Evolutionary conservation across 2,797 vertebrate species (phyloP).

Genomic region (Sphaeramia orbicularis): DNA sequence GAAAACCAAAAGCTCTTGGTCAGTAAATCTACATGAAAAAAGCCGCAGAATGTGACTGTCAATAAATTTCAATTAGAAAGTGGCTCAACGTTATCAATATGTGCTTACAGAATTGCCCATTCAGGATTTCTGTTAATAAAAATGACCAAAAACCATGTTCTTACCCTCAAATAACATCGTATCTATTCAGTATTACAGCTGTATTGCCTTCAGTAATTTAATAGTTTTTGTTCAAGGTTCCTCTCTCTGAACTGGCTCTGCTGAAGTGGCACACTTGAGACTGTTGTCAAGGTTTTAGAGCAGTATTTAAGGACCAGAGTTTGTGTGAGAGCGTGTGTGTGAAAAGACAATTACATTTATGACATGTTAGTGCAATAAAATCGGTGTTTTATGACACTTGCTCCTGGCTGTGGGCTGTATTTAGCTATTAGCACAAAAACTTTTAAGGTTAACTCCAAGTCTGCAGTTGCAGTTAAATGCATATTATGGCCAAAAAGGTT

Average conservation of each 20-base stretch:
- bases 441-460: slow-evolving; percentile 58
- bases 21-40: slow-evolving; percentile 11
- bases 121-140: slow-evolving; percentile 6
- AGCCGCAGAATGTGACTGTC: slow-evolving; percentile 5
- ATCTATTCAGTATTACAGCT: slow-evolving; percentile 16
- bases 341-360: slow-evolving; percentile 66
- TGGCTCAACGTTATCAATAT: slow-evolving; percentile 12
- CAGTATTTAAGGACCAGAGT: slow-evolving; percentile 44
- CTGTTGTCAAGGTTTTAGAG: slow-evolving; percentile 48
- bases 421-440: slow-evolving; percentile 50
- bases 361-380: slow-evolving; percentile 73
- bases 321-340: slow-evolving; percentile 5
- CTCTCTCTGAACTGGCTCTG: too few relatives aligned
- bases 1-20: slow-evolving; percentile 2
- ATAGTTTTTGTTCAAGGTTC: slow-evolving; percentile 50
- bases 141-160: background rate
- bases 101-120: background rate
- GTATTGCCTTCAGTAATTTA: slow-evolving; percentile 56
- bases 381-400: slow-evolving; percentile 55
- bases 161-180: background rate
- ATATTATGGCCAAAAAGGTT: slow-evolving; percentile 42
- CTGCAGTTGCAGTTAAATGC: slow-evolving; percentile 40
- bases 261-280: too few relatives aligned
- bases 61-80: slow-evolving; percentile 29
- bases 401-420: slow-evolving; percentile 51